Percentiles rank a stretch among this genome's conserved stretches.
Evolutionary conservation across 2,797 vertebrate genomes (phyloP).

Genomic region (Eospalax fontanierii): DNA sequence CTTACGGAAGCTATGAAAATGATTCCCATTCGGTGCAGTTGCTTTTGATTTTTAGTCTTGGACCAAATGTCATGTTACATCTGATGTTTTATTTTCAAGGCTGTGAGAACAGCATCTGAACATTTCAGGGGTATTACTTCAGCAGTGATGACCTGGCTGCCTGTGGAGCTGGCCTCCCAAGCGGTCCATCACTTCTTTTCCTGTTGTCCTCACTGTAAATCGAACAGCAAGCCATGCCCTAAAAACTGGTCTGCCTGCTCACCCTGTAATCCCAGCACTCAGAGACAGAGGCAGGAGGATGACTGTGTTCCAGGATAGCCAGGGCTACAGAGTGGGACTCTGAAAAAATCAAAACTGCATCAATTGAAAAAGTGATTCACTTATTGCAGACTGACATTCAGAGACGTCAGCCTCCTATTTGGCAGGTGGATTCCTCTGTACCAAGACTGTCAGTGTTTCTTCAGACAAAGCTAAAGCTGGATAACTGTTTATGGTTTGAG

Average conservation of each 20-base stretch:
- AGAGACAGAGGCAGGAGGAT: not conserved
- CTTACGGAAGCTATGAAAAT: conserved; percentile 87
- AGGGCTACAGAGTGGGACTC: not conserved
- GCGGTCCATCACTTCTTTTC: conserved; percentile 54
- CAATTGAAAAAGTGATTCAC: conserved; percentile 68
- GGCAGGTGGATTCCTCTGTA: conserved; percentile 51
- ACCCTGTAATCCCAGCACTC: not conserved
- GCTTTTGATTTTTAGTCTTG: conserved; percentile 86
- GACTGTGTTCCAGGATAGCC: not conserved
- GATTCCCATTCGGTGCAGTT: conserved; percentile 70
- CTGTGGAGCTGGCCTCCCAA: conserved; percentile 17
- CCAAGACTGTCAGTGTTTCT: conserved; percentile 52
- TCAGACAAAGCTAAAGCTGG: conserved; percentile 76
- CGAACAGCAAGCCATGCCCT: conserved; percentile 34
- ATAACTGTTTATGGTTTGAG: conserved; percentile 75
- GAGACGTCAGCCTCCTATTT: conserved; percentile 83
- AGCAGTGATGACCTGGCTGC: conserved; percentile 61
- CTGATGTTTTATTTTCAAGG: conserved; percentile 80
- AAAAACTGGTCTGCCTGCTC: conserved; percentile 66
- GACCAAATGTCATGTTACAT: conserved; percentile 83
- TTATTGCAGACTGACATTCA: conserved; percentile 71
- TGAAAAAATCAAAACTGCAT: not conserved
- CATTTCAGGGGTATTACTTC: conserved; percentile 68
- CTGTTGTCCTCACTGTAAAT: conserved; percentile 57
- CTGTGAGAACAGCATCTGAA: conserved; percentile 44